Evolutionary conservation across 2,888 invertebrate genomes (phyloP).

Genomic region (Thysanoteuthis rhombus): DNA sequence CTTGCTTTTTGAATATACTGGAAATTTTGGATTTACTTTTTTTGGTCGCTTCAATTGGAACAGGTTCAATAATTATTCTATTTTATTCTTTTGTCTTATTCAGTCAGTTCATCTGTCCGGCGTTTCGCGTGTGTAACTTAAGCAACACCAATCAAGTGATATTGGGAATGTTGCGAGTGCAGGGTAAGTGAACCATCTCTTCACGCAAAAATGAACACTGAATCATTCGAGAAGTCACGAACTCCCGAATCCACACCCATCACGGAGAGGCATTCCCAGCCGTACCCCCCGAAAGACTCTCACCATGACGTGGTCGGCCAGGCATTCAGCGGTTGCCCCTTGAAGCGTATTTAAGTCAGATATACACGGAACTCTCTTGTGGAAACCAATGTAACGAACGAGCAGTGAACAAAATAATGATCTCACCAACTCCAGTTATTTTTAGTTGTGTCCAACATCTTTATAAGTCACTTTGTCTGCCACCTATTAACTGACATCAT

Average conservation of each 20-base stretch:
- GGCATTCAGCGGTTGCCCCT: neutral
- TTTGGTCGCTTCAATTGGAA: too few species aligned
- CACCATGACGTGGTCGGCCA: neutral
- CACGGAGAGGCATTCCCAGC: neutral
- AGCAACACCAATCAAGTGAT: neutral
- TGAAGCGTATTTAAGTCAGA: neutral
- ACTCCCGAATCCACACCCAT: neutral
- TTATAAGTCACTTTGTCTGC: too few species aligned
- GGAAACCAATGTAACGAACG: neutral
- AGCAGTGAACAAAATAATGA: neutral
- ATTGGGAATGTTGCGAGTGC: neutral
- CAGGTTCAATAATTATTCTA: too few species aligned
- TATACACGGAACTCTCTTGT: neutral
- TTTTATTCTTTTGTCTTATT: too few species aligned
- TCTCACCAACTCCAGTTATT: neutral
- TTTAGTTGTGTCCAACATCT: too few species aligned
- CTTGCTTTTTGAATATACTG: too few species aligned
- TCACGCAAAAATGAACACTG: neutral
- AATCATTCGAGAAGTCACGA: neutral
- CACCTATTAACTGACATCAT: too few species aligned
- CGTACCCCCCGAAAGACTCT: neutral
- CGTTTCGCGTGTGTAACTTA: neutral
- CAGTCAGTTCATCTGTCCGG: too few species aligned
- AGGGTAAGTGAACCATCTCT: neutral
- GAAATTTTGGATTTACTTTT: too few species aligned